Evolutionary conservation across 1,140 invertebrate species (phyloP).

Genomic region (Pissodes strobi): DNA sequence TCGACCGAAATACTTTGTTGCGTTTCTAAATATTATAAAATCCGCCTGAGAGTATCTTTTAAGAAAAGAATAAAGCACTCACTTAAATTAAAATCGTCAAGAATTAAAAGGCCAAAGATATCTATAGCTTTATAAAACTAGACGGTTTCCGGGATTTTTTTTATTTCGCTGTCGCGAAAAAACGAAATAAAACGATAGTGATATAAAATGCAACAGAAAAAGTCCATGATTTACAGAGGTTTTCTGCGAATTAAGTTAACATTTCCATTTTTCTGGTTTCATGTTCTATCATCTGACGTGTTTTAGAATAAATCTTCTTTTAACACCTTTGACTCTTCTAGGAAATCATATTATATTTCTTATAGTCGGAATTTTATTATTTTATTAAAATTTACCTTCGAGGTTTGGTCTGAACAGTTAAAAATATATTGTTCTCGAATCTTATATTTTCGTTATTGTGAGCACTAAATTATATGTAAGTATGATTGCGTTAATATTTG

Average conservation of each 20-base stretch:
- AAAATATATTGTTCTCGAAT: too few relatives aligned
- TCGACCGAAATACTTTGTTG: slow-evolving; percentile 9
- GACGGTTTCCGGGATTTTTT: slow-evolving; percentile 15
- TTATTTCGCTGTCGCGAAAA: slow-evolving; percentile 3
- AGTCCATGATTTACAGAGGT: slow-evolving; percentile 23
- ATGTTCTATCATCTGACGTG: slow-evolving; percentile 20
- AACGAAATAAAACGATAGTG: slow-evolving; percentile 26
- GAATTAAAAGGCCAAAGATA: slow-evolving; percentile 31
- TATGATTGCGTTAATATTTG: too few relatives aligned
- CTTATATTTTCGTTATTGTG: too few relatives aligned
- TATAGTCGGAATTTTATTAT: slow-evolving; percentile 14
- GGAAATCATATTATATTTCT: slow-evolving; percentile 18
- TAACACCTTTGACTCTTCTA: slow-evolving; percentile 16
- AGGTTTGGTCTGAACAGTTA: too few relatives aligned
- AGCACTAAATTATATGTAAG: too few relatives aligned
- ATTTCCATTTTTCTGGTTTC: slow-evolving; percentile 29
- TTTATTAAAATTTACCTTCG: slow-evolving; percentile 5
- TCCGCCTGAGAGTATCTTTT: slow-evolving; percentile 7
- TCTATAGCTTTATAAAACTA: slow-evolving; percentile 25
- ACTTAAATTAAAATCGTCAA: slow-evolving; percentile 28
- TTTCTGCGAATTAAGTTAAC: slow-evolving; percentile 16
- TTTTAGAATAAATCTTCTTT: slow-evolving; percentile 27
- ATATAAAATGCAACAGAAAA: slow-evolving; percentile 31
- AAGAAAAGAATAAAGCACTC: slow-evolving; percentile 31
- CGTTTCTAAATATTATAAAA: slow-evolving; percentile 23